These are phyloP conservation scores for Pangasianodon gigas DNA, from an alignment of 2,113 vertebrate species.

Conservation along the genomic window DNA sequence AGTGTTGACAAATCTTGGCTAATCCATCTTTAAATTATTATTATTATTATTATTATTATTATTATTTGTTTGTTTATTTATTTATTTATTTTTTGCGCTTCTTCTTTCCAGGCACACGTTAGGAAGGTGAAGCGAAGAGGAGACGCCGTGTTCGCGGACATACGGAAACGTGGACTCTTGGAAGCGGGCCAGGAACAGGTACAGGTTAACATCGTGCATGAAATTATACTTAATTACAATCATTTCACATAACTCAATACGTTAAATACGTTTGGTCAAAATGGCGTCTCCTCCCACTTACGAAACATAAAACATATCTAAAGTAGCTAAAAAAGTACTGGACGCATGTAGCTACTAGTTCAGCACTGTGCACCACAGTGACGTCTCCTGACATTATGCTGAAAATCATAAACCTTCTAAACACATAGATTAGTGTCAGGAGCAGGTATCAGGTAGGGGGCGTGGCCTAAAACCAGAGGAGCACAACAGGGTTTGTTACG, in stretches of 20 bases:
- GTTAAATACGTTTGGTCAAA: background rate
- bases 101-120: constrained; percentile 55
- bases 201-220: background rate
- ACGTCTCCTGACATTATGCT: background rate
- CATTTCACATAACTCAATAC: background rate
- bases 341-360: background rate
- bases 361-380: background rate
- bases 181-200: constrained; percentile 54
- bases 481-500: too few relatives aligned
- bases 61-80: background rate
- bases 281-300: background rate
- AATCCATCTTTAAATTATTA: background rate
- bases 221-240: background rate
- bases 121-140: constrained; percentile 58
- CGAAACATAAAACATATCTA: background rate
- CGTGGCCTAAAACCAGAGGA: background rate
- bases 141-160: constrained; percentile 56
- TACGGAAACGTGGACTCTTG: constrained; percentile 35
- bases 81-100: background rate
- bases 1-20: background rate
- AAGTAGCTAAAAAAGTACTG: background rate
- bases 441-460: background rate
- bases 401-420: too few relatives aligned
- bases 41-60: too few relatives aligned
- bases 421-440: background rate